These are phyloP conservation scores for Osmerus mordax DNA, from an alignment of 2,113 vertebrate species.

Conservation along the genomic window DNA sequence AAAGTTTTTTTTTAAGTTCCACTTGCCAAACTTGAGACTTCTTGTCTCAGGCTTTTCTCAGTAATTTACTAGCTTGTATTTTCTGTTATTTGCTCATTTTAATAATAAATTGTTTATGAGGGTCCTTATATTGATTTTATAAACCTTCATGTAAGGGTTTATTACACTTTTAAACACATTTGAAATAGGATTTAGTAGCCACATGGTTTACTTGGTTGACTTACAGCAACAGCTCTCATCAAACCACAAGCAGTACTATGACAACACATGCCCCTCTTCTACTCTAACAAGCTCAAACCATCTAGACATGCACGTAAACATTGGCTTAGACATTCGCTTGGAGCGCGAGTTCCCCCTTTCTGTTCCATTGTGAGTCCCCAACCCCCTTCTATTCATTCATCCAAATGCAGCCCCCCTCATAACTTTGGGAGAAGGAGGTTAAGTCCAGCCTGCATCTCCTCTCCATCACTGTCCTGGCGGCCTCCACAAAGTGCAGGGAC, in stretches of 20 bases:
- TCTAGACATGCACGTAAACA: conserved; percentile 54
- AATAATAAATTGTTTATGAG: too few relatives aligned
- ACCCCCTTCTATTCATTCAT: conserved; percentile 71
- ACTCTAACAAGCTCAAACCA: conserved; percentile 8
- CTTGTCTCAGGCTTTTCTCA: too few relatives aligned
- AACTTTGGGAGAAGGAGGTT: conserved; percentile 67
- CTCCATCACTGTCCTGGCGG: conserved; percentile 81
- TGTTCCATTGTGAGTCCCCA: conserved; percentile 66
- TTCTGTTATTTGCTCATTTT: too few relatives aligned
- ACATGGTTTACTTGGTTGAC: not conserved
- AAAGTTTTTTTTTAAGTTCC: too few relatives aligned
- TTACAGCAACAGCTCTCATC: not conserved
- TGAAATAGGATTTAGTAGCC: too few relatives aligned
- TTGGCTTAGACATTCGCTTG: conserved; percentile 48
- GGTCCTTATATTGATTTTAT: too few relatives aligned
- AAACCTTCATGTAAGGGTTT: too few relatives aligned
- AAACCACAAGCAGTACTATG: conserved; percentile 13
- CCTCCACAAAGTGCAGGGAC: conserved; percentile 80
- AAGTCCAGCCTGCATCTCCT: conserved; percentile 69
- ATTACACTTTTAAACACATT: too few relatives aligned
- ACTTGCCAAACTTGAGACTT: too few relatives aligned
- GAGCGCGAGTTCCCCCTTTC: conserved; percentile 49
- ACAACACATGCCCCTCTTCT: conserved; percentile 18
- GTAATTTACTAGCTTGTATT: too few relatives aligned
- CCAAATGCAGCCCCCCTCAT: conserved; percentile 60